phyloP scores from a whole-genome alignment of 2,888 invertebrate species.

The Toxonevra muliebris region DNA sequence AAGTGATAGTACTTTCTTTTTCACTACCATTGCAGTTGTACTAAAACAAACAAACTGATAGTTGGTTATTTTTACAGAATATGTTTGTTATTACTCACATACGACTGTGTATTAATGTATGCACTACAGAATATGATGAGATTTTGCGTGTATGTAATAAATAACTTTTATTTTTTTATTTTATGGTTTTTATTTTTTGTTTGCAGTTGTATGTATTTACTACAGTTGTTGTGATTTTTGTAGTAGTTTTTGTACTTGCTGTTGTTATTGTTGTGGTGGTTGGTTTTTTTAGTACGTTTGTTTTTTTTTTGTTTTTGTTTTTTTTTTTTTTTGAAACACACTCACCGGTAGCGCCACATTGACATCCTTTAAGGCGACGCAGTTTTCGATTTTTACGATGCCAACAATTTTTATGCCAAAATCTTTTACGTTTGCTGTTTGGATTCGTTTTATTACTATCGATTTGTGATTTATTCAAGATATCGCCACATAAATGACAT shows the following conservation, averaged over 20 bases:
- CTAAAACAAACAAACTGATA: too few relatives aligned
- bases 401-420: constrained; percentile 60
- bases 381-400: constrained; percentile 56
- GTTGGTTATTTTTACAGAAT: too few relatives aligned
- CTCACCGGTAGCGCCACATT: constrained; percentile 65
- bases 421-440: constrained; percentile 49
- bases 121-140: too few relatives aligned
- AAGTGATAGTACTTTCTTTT: too few relatives aligned
- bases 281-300: constrained; percentile 8
- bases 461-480: constrained; percentile 28
- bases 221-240: constrained; percentile 17
- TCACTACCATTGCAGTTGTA: too few relatives aligned
- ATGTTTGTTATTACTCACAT: too few relatives aligned
- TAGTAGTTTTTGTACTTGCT: constrained; percentile 12
- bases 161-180: neutral
- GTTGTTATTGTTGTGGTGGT: constrained; percentile 18
- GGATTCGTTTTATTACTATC: constrained; percentile 21
- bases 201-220: too few relatives aligned
- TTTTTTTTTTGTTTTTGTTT: constrained; percentile 24
- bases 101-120: too few relatives aligned
- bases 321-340: constrained; percentile 40
- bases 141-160: constrained; percentile 1
- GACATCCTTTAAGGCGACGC: constrained; percentile 50
- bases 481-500: constrained; percentile 56
- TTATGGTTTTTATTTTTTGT: constrained; percentile 14